These are phyloP conservation scores for Seriola rivoliana DNA, from an alignment of 2,113 vertebrate species.

Conservation along the genomic window DNA sequence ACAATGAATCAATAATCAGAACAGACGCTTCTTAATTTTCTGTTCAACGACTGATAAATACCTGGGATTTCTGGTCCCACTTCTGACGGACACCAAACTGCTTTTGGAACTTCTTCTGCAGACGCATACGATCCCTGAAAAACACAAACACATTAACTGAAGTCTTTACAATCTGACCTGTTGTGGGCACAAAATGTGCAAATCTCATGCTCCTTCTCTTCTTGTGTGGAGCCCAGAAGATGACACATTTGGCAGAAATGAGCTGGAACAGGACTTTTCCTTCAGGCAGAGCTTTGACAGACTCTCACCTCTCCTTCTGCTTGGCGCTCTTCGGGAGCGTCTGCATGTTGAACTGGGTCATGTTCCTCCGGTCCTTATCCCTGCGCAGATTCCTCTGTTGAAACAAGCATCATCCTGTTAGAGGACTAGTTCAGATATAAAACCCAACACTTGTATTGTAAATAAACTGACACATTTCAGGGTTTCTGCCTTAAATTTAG, in stretches of 20 bases:
- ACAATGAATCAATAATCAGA: too few relatives aligned
- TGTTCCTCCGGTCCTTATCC: conserved; percentile 96
- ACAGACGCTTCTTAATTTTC: too few relatives aligned
- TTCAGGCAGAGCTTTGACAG: background rate
- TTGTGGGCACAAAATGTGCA: too few relatives aligned
- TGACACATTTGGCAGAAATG: too few relatives aligned
- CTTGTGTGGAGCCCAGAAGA: background rate
- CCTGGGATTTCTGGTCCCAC: conserved; percentile 99
- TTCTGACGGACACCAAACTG: conserved; percentile 99
- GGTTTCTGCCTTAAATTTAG: background rate
- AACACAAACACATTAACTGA: background rate
- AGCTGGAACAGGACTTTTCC: background rate
- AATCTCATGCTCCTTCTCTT: background rate
- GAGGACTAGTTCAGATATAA: background rate
- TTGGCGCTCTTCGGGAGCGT: conserved; percentile 98
- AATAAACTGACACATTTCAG: background rate
- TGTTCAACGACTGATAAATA: conserved; percentile 40
- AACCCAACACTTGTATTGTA: rapidly evolving
- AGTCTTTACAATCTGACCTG: background rate
- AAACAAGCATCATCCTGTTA: background rate
- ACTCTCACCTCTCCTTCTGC: conserved; percentile 95
- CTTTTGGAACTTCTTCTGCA: conserved; percentile 99
- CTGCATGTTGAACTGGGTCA: conserved; percentile 98
- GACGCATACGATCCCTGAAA: conserved; percentile 93
- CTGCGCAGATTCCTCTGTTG: conserved; percentile 95